Evolutionary conservation across 2,888 invertebrate species (phyloP).

Genomic region (Bugula neritina): DNA sequence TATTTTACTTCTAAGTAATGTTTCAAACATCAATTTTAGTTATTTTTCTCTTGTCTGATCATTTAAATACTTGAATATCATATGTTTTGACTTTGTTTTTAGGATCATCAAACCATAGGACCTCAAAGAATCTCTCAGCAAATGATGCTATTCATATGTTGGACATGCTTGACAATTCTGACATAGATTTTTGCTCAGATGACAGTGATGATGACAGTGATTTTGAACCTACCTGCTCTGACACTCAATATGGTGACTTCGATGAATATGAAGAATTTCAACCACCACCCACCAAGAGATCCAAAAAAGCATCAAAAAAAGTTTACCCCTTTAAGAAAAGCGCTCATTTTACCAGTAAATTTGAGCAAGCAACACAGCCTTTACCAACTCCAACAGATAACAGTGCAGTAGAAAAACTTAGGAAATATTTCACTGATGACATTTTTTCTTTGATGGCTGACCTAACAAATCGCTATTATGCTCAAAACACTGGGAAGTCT

Average conservation of each 20-base stretch:
- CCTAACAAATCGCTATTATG: slow-evolving; percentile 5
- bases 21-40: background rate
- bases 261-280: background rate
- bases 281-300: background rate
- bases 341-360: background rate
- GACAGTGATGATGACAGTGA: background rate
- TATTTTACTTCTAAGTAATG: background rate
- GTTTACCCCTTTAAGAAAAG: background rate
- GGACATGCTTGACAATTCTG: background rate
- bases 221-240: no score
- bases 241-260: background rate
- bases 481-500: background rate
- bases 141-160: background rate
- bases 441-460: background rate
- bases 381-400: no score
- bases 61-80: background rate
- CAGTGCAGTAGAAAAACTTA: background rate
- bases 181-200: background rate
- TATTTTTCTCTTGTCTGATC: background rate
- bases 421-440: background rate
- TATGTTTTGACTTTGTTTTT: background rate
- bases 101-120: background rate
- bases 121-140: background rate
- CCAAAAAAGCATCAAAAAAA: background rate
- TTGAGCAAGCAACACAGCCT: no score